Evolutionary conservation across 2,113 vertebrate species (phyloP), one percentile per base, ranked within the genome.

Genomic region (Atlantisia rogersi): DNA sequence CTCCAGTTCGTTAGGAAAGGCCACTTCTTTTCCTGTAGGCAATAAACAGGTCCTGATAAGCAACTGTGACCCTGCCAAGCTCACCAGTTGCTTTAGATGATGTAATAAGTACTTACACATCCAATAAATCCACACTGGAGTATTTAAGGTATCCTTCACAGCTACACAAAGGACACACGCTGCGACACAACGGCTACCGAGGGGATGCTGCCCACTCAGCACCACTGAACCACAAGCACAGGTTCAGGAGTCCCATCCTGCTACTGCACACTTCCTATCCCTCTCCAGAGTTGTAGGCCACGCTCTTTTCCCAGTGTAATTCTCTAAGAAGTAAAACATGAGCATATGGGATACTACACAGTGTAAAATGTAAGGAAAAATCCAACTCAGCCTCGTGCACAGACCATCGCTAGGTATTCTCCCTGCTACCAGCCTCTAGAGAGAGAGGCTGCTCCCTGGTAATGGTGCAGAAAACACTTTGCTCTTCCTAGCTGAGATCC

Each of bases 1-100:
- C 70, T 60, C 17, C 0, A 0, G 69, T 70, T 71, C 60, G 77
- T 83, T 65, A 59, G 63, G 80, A 76, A 84, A 93, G 62, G 77
- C 63, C 84, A 80, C 48, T 48, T 84, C 68, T 88, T 81, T 75
- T 63, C 76, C 64, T 16, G 35, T 14, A 48, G 84, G 81, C 83
- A 78, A 91, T 78, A 91, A 90, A 75, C 7, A 13, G 53, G 42
- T 29, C 55, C 73, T 0, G 21, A 88, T 83, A 92, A 90, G 79
- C 84, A 90, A 44, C 48, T 8, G n/a, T 50, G 90, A 68, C 69
- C 68, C 80, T 88, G 94, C 83, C 94, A 93, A 92, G 82, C 65
- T 65, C 77, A 58, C 53, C 50, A 26, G 48, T 78, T 64, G 62
- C 88, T 82, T 44, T 28, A 40, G 58, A 12, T 50, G 92, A 62